phyloP scores from a whole-genome alignment of 2,113 vertebrate genomes.

The Osmerus mordax region DNA sequence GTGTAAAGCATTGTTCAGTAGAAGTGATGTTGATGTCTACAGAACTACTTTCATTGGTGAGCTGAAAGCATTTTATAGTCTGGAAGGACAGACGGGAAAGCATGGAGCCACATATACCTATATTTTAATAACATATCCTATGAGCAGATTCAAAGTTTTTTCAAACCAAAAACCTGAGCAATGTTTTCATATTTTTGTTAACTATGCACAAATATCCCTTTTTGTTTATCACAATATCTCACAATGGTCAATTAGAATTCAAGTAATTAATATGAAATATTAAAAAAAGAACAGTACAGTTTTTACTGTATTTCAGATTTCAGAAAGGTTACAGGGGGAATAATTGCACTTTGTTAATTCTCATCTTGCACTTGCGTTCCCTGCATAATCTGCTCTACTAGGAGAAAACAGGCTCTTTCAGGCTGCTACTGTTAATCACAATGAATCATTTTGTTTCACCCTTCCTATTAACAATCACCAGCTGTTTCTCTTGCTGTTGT shows the following conservation, averaged over 20 bases:
- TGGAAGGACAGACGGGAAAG: no score
- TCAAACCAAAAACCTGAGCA: background rate
- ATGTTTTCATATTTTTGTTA: background rate
- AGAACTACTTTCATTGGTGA: no score
- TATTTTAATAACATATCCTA: no score
- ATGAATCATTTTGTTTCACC: background rate
- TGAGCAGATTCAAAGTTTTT: background rate
- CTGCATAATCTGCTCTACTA: background rate
- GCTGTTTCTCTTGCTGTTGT: conserved; percentile 72
- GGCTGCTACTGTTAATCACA: conserved; percentile 4
- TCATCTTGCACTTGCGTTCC: conserved; percentile 34
- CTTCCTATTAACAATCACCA: conserved; percentile 74
- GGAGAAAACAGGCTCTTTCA: conserved; percentile 2
- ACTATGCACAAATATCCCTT: background rate
- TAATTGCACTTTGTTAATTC: conserved; percentile 53
- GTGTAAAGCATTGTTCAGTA: background rate
- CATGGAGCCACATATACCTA: no score
- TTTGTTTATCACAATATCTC: conserved; percentile 3
- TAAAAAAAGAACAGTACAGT: conserved; percentile 23
- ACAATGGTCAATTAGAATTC: conserved; percentile 23
- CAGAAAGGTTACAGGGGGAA: conserved; percentile 14
- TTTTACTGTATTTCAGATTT: conserved; percentile 22
- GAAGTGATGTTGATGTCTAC: background rate
- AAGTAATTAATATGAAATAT: conserved; percentile 24
- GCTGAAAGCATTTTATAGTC: no score